A percentile compares a stretch with the other conserved stretches of the same genome.
phyloP scores from a whole-genome alignment of 2,797 vertebrate genomes.

The Enteromius viviparus region DNA sequence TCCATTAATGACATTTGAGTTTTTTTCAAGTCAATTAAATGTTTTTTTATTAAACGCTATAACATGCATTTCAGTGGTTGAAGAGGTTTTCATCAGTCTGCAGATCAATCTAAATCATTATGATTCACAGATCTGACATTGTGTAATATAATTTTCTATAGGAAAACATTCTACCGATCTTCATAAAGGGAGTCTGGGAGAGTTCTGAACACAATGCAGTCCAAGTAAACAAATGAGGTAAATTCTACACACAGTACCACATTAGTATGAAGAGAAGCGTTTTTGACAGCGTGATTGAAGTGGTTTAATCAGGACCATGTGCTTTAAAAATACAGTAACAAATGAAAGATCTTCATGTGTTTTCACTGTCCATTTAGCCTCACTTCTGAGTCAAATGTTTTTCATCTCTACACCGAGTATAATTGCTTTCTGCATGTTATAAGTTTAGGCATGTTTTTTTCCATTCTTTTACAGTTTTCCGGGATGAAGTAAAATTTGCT shows the following conservation, averaged over 20 bases:
- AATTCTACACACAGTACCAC: background rate
- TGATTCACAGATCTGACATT: constrained; percentile 60
- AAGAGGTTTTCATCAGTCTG: background rate
- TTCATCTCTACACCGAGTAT: background rate
- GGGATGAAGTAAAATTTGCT: background rate
- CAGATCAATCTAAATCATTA: constrained; percentile 52
- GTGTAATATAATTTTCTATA: constrained; percentile 46
- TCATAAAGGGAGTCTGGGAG: constrained; percentile 37
- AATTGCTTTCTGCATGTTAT: background rate
- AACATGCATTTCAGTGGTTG: background rate
- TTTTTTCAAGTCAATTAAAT: background rate
- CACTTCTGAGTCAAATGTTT: background rate
- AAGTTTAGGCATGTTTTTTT: background rate
- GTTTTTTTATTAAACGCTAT: background rate
- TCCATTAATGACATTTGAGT: too few relatives aligned
- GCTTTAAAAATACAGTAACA: background rate
- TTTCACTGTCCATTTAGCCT: background rate
- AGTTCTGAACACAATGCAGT: constrained; percentile 19
- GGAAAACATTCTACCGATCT: constrained; percentile 41
- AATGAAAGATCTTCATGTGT: background rate
- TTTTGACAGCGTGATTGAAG: background rate
- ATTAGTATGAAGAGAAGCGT: background rate
- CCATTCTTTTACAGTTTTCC: background rate
- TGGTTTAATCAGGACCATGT: background rate
- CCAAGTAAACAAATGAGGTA: background rate